Conservation (phyloP, 2,888 invertebrate species). For the Cylindroiulus punctatus region DNA sequence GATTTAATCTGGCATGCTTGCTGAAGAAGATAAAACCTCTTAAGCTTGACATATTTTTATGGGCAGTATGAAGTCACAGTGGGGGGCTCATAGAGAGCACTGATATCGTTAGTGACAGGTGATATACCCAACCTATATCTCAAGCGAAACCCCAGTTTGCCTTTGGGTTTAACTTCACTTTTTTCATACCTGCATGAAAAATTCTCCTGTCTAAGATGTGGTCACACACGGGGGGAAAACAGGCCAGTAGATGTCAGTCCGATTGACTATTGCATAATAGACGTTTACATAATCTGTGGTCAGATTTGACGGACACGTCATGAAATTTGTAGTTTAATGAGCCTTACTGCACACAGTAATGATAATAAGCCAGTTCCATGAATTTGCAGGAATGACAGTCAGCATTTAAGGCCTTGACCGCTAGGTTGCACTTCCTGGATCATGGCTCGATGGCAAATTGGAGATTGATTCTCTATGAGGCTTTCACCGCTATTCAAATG, state of each 20-base stretch:
- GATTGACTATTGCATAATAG: constrained; percentile 20
- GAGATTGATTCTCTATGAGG: neutral
- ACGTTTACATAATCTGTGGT: constrained; percentile 32
- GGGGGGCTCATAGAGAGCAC: neutral
- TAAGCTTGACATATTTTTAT: constrained; percentile 17
- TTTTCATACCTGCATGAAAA: neutral
- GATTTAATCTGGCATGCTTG: constrained; percentile 12
- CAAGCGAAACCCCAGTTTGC: neutral
- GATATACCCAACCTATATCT: constrained; percentile 8
- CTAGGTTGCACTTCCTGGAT: constrained; percentile 31
- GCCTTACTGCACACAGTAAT: neutral
- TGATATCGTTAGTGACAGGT: constrained; percentile 26
- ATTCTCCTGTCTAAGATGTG: neutral
- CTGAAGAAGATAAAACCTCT: constrained; percentile 8
- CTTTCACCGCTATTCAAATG: neutral
- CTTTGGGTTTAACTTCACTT: constrained; percentile 6
- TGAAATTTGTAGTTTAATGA: constrained; percentile 39
- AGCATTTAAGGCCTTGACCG: constrained; percentile 16
- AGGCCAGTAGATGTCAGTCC: constrained; percentile 13
- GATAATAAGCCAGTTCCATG: constrained; percentile 5
- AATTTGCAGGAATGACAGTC: neutral
- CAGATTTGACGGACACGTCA: constrained; percentile 22
- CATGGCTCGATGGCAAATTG: constrained; percentile 8
- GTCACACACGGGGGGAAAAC: neutral
- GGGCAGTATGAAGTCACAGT: neutral